phyloP scores from a whole-genome alignment of 2,113 vertebrate genomes.

The Prunella fulvescens region DNA sequence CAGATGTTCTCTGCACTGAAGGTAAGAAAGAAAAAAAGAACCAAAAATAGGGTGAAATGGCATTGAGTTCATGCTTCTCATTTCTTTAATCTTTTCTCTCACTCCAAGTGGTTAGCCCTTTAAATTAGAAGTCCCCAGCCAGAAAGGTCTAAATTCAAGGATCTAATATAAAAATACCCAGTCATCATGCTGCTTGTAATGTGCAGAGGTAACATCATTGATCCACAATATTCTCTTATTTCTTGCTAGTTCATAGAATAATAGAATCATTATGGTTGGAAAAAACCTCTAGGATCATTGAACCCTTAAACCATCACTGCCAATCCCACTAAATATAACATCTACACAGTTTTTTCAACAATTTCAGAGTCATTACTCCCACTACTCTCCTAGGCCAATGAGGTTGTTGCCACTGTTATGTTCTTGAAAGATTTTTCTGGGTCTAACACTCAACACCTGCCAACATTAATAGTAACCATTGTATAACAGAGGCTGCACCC shows the following conservation, averaged over 20 bases:
- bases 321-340: background rate
- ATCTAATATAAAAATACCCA: background rate
- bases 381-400: background rate
- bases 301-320: background rate
- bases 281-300: background rate
- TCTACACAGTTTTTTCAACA: background rate
- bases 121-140: background rate
- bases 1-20: slow-evolving; percentile 75
- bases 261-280: background rate
- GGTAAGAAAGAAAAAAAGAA: slow-evolving; percentile 70
- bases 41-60: background rate
- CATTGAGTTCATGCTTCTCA: background rate
- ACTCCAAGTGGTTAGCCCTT: background rate
- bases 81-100: background rate
- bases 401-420: background rate
- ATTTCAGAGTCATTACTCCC: background rate
- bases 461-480: background rate
- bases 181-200: background rate
- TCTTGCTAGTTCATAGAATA: background rate
- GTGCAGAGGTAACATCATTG: background rate
- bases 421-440: background rate
- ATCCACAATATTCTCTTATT: background rate
- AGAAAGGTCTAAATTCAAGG: background rate
- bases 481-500: background rate
- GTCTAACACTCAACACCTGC: background rate